phyloP scores from a whole-genome alignment of 2,113 vertebrate genomes.

The Pao palembangensis region DNA sequence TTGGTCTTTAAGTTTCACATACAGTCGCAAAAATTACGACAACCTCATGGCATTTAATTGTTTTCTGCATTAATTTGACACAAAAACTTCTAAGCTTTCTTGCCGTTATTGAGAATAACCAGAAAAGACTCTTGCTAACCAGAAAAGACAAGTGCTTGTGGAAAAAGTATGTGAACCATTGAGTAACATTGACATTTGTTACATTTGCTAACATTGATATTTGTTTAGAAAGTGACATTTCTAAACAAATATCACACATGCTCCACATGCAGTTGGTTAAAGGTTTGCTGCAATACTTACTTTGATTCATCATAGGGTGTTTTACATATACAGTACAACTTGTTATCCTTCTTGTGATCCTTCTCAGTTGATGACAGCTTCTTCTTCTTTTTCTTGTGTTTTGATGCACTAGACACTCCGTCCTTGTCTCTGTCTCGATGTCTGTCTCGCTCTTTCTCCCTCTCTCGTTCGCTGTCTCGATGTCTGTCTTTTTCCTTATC shows the following conservation, averaged over 20 bases:
- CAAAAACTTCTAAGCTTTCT: not conserved
- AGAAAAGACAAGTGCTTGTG: not conserved
- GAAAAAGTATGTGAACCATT: not conserved
- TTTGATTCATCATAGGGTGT: conserved; percentile 97
- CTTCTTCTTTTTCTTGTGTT: conserved; percentile 93
- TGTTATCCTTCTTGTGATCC: conserved; percentile 96
- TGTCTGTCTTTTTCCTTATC: conserved; percentile 64
- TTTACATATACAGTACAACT: conserved; percentile 98
- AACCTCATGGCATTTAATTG: too few species aligned
- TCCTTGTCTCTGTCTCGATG: conserved; percentile 48
- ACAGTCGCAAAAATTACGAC: too few species aligned
- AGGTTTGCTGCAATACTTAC: conserved; percentile 69
- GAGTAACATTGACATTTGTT: too few species aligned
- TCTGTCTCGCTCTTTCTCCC: conserved; percentile 48
- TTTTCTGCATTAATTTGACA: too few species aligned
- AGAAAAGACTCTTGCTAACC: not conserved
- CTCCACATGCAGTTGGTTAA: not conserved
- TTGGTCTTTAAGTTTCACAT: too few species aligned
- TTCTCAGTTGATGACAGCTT: conserved; percentile 97
- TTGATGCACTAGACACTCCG: conserved; percentile 75
- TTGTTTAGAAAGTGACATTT: too few species aligned
- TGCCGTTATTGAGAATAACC: not conserved
- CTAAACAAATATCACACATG: too few species aligned
- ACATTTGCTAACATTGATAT: too few species aligned
- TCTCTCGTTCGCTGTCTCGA: conserved; percentile 56